Conservation (phyloP, 2,797 vertebrate genomes). For the Aplochiton taeniatus region DNA sequence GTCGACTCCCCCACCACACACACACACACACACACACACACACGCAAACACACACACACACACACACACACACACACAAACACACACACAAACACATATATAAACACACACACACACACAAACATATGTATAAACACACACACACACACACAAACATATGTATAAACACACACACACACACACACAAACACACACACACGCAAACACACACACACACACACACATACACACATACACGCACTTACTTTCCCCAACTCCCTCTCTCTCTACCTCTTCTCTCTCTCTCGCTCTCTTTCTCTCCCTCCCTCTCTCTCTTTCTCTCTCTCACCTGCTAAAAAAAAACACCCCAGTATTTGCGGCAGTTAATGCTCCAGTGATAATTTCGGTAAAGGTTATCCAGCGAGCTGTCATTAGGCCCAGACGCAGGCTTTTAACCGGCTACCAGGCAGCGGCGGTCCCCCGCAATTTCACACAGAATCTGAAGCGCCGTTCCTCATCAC, state of each 20-base stretch:
- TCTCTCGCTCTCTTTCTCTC: neutral
- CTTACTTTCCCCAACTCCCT: constrained; percentile 15
- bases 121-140: no score
- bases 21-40: no score
- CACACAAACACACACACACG: no score
- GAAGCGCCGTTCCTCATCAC: constrained; percentile 67
- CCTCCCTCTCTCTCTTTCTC: constrained; percentile 24
- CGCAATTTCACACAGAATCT: constrained; percentile 71
- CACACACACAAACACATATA: no score
- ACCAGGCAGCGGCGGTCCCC: constrained; percentile 61
- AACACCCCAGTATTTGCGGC: constrained; percentile 38
- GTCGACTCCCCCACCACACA: no score
- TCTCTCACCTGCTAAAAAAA: constrained; percentile 5
- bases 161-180: no score
- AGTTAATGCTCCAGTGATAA: constrained; percentile 57
- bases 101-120: no score
- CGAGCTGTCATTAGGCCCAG: constrained; percentile 67
- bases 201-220: no score
- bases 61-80: no score
- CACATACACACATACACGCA: no score
- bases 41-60: no score
- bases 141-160: no score
- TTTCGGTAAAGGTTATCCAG: constrained; percentile 75
- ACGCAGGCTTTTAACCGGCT: constrained; percentile 86
- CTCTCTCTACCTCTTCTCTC: constrained; percentile 9